Base-by-base conservation (phyloP, 2,888 invertebrate species). In the Ectropis crepuscularia region DNA sequence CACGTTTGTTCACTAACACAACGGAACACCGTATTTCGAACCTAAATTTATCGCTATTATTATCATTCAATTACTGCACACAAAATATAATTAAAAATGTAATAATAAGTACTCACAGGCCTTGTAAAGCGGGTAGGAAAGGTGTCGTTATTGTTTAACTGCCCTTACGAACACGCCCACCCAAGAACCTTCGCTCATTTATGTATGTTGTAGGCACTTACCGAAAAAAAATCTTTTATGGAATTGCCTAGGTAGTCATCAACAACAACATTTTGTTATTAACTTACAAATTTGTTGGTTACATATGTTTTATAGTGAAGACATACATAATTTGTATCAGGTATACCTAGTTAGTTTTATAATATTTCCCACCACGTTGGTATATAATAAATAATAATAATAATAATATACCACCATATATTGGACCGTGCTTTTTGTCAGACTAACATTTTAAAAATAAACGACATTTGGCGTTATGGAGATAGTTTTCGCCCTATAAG, bases 71-170 rank as follows among this genome's bases (percentile, higher is more conserved):
- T 11, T 45, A 53, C 45, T 12, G 6, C 12, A 47, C 47, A 48
- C 47, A 47, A 12, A 54, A 38, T 53, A 54, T 54, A 42, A 46
- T 38, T 46, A 10, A 53, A 53, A 49, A 53, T 46, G 12, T 11
- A 43, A 37, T 16, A 61, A 36, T 61, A 61, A 57, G 39, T 45
- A 12, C 45, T 55, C 47, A n/a, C 36, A 54, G 8, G 54, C 43
- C 53, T 37, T 53, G 65, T 54, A 58, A 61, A 53, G 12, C 51
- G 46, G 46, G 61, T 46, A 61, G 57, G 68, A 55, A 48, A 62
- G 57, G 49, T 57, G 66, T 64, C 65, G 67, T 71, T 61, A 68
- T 49, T 68, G 67, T 71, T 71, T 69, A 61, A 71, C 65, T 49
- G 64, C 67, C 58, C 57, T 64, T 57, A 60, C 58, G 62, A 60